phyloP scores from a whole-genome alignment of 2,113 vertebrate genomes.

The Ariopsis seemanni region DNA sequence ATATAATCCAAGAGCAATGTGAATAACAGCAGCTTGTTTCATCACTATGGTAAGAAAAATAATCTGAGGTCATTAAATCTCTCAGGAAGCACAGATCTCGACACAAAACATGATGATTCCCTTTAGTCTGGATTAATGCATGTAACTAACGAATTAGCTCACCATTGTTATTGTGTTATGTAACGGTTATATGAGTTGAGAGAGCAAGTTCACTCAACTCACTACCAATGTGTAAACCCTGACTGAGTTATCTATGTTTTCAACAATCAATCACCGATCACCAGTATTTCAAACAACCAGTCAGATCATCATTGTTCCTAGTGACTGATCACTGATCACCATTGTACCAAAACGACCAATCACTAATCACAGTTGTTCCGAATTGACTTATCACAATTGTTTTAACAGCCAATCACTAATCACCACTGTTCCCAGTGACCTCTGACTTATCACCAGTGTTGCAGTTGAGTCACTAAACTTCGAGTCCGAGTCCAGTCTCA shows the following conservation, averaged over 20 bases:
- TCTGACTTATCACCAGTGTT: no score
- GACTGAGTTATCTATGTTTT: not conserved
- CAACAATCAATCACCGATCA: not conserved
- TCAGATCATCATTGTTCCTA: not conserved
- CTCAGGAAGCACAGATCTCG: not conserved
- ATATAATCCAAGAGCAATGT: not conserved
- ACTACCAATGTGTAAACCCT: not conserved
- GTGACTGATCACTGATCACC: not conserved
- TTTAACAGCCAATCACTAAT: fast-evolving
- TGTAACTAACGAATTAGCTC: not conserved
- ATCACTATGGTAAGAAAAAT: not conserved
- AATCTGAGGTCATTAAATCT: slow-evolving; percentile 2
- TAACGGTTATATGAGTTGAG: not conserved
- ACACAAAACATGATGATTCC: not conserved
- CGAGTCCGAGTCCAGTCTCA: no score
- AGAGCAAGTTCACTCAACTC: not conserved
- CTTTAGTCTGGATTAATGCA: not conserved
- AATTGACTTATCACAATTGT: not conserved
- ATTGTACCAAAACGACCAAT: not conserved
- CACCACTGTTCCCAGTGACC: not conserved
- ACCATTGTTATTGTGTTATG: not conserved
- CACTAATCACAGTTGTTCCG: not conserved
- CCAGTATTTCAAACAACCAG: not conserved
- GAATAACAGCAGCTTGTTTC: not conserved
- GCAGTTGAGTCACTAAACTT: no score